These are phyloP conservation scores for Siderastrea siderea DNA, from an alignment of 92 coral and sea anemone species.

Conservation along the genomic window DNA sequence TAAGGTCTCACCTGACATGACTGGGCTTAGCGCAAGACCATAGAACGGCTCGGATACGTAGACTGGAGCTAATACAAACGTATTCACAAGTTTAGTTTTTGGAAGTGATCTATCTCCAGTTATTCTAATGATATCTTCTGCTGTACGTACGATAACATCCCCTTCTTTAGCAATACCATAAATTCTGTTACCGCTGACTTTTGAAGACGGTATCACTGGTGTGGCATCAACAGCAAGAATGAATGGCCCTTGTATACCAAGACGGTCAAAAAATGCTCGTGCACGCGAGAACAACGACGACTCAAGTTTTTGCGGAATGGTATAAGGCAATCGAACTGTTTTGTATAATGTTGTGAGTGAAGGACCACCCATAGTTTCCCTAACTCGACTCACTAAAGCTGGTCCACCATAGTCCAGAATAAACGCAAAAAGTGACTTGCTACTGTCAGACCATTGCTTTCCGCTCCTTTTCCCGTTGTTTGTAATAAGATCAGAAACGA, in stretches of 20 bases:
- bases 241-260: not conserved
- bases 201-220: not conserved
- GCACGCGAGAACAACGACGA: not conserved
- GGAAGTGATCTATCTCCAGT: not conserved
- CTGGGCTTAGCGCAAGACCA: not conserved
- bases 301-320: not conserved
- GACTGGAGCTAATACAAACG: not conserved
- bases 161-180: not conserved
- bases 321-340: not conserved
- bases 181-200: not conserved
- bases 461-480: not conserved
- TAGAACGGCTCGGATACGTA: not conserved
- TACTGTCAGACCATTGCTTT: not conserved
- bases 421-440: not conserved
- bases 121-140: not conserved
- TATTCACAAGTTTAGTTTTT: not conserved
- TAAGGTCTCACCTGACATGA: not conserved
- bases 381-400: not conserved
- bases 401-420: not conserved
- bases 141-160: not conserved
- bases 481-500: not conserved
- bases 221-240: constrained; percentile 1
- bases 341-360: not conserved
- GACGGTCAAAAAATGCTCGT: not conserved
- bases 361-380: not conserved